These are phyloP conservation scores for Aphelinus atriplicis DNA, from an alignment of 1,140 invertebrate species.

Conservation along the genomic window DNA sequence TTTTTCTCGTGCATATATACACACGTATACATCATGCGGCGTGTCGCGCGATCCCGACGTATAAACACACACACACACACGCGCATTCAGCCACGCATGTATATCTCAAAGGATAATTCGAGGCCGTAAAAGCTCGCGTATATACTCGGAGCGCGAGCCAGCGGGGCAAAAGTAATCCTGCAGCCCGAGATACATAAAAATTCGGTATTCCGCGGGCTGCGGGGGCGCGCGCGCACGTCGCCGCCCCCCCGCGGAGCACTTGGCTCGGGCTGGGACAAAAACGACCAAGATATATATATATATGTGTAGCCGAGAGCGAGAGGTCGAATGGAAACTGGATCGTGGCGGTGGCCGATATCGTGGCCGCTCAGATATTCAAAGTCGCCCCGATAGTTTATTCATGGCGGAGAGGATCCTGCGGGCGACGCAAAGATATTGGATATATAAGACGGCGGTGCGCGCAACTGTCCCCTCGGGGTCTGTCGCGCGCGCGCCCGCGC, in stretches of 20 bases:
- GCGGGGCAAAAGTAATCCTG: constrained; percentile 23
- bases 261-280: too few relatives aligned
- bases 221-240: constrained; percentile 3
- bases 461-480: constrained; percentile 58
- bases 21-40: too few relatives aligned
- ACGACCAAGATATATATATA: neutral
- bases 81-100: neutral
- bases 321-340: constrained; percentile 35
- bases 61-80: neutral
- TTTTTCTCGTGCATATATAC: too few relatives aligned
- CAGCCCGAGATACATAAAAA: constrained; percentile 23
- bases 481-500: constrained; percentile 50
- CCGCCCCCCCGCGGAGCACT: neutral
- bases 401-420: constrained; percentile 61
- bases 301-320: neutral
- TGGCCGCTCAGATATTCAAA: constrained; percentile 63
- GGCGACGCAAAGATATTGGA: constrained; percentile 64
- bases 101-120: constrained; percentile 36
- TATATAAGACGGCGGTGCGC: constrained; percentile 50
- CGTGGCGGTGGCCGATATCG: constrained; percentile 12
- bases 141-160: constrained; percentile 11
- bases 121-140: constrained; percentile 33
- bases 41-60: too few relatives aligned
- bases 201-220: constrained; percentile 24
- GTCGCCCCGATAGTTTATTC: constrained; percentile 66